Evolutionary conservation across 2,113 vertebrate species (phyloP).

Genomic region (Thalassoma bifasciatum): DNA sequence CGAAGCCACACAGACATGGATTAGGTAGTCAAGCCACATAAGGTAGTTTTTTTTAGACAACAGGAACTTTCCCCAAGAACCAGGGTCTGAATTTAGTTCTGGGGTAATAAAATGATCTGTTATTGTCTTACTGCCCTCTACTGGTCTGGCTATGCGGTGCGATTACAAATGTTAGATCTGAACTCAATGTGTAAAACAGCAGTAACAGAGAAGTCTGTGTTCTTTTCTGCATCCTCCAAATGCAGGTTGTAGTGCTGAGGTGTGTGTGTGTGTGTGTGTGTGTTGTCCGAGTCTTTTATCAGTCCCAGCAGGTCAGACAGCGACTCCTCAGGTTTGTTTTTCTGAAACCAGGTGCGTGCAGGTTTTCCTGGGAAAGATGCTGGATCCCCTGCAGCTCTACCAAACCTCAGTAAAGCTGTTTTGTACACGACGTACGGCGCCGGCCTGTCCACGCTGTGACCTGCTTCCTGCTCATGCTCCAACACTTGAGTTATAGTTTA

Average conservation of each 20-base stretch:
- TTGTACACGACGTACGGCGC: background rate
- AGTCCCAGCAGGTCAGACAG: constrained; percentile 23
- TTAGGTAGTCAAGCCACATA: too few species aligned
- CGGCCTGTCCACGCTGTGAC: constrained; percentile 9
- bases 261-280: too few species aligned
- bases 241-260: background rate
- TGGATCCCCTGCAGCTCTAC: background rate
- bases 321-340: constrained; percentile 31
- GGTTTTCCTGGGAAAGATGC: constrained; percentile 4
- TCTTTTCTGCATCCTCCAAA: background rate
- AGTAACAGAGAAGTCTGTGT: too few species aligned
- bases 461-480: background rate
- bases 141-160: too few species aligned
- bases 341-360: constrained; percentile 17
- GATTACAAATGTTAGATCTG: constrained; percentile 15
- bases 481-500: too few species aligned
- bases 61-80: too few species aligned
- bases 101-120: too few species aligned
- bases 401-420: constrained; percentile 12
- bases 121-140: too few species aligned
- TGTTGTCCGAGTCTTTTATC: constrained; percentile 28
- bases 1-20: too few species aligned
- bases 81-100: too few species aligned
- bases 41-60: too few species aligned
- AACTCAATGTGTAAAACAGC: background rate